Base-by-base conservation (phyloP, 2,888 invertebrate genomes). In the Formica aserva region DNA sequence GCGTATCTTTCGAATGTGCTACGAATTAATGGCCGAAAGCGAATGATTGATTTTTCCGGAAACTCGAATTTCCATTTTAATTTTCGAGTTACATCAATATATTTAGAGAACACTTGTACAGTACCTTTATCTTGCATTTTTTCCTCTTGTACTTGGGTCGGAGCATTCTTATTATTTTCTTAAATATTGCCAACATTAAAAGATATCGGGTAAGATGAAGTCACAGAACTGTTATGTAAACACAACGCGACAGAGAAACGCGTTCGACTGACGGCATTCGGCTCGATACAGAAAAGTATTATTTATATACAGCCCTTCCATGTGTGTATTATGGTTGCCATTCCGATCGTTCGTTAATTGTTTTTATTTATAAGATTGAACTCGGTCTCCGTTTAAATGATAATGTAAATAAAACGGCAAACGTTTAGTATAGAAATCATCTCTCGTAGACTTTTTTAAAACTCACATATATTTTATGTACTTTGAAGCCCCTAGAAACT, bases 301-400 rank as follows among this genome's bases (percentile, higher is more conserved):
- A 35, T 76, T 66, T 76, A 66, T 22, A 63, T 63, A n/a, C 35
- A 35, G 9, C n/a, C 52, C 18, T 32, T 75, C 67, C 3, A 76
- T 32, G 26, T 52, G 48, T 29, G 9, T 63, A 48, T 75, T 45
- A 63, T 45, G 75, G 45, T 75, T 15, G 41, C 41, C 22, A 63
- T 15, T 62, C 1, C 3, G 32, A 75, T 71, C 52, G 26, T 41
- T 35, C 9, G 15, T 71, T 26, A 18, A 18, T 15, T n/a, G 35
- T n/a, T 15, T 22, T 35, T 22, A 22, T 5, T 63, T 48, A 48
- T 45, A 11, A 45, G 32, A 63, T 22, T 32, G 22, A 9, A 18
- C 35, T 52, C n/a, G 5, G 9, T 11, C 29, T 60, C 26, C n/a
- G 9, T 45, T 52, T 9, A 48, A 18, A 38, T 9, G 48, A 45